These are phyloP conservation scores for Ibidorhyncha struthersii DNA, from an alignment of 2,113 vertebrate species.

Conservation along the genomic window DNA sequence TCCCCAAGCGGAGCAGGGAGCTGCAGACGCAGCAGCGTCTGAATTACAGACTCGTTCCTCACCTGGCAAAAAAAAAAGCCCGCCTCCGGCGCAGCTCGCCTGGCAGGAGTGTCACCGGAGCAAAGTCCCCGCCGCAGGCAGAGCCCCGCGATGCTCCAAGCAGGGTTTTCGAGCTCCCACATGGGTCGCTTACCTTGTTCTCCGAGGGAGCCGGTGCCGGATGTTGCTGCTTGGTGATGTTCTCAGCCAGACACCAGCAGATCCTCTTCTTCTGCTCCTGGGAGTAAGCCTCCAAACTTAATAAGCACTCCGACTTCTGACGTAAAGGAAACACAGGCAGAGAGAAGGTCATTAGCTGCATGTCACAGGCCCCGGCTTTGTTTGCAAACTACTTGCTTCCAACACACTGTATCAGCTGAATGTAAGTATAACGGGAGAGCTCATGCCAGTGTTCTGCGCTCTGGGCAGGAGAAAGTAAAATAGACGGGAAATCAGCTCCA, in stretches of 20 bases:
- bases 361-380: conserved; percentile 23
- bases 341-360: conserved; percentile 53
- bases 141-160: neutral
- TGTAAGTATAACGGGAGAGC: neutral
- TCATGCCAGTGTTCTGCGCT: neutral
- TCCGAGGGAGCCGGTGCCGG: conserved; percentile 69
- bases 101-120: neutral
- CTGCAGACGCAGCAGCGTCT: neutral
- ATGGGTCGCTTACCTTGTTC: conserved; percentile 82
- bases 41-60: neutral
- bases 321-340: conserved; percentile 74
- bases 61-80: neutral
- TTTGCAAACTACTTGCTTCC: conserved; percentile 47
- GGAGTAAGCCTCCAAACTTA: conserved; percentile 94
- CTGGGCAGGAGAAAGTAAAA: neutral
- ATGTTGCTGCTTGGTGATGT: conserved; percentile 92
- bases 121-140: neutral
- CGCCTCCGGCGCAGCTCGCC: neutral
- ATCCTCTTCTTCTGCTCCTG: conserved; percentile 93
- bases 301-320: conserved; percentile 95
- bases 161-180: neutral
- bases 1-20: neutral
- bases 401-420: neutral
- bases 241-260: conserved; percentile 94
- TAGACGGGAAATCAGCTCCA: neutral